These are phyloP conservation scores for Hycleus phaleratus DNA, from an alignment of 1,140 invertebrate species.

Conservation along the genomic window DNA sequence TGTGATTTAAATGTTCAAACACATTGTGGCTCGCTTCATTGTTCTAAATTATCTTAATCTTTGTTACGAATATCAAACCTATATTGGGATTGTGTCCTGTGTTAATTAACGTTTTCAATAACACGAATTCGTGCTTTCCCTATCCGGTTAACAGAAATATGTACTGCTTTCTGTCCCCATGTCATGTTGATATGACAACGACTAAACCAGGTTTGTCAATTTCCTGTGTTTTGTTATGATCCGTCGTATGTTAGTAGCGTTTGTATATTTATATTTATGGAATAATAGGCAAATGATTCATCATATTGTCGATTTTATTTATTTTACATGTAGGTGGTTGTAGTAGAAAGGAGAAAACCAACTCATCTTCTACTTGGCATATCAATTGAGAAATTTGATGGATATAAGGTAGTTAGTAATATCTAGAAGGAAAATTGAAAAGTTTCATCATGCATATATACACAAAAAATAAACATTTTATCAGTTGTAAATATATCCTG, in stretches of 20 bases:
- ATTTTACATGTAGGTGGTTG: too few species aligned
- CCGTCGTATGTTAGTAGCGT: background rate
- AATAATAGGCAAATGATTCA: too few species aligned
- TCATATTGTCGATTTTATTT: too few species aligned
- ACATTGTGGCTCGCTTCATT: slow-evolving; percentile 2
- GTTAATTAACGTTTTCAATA: slow-evolving; percentile 12
- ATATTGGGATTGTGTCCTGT: slow-evolving; percentile 4
- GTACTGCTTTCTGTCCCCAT: background rate
- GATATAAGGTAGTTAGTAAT: too few species aligned
- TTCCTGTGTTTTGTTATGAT: slow-evolving; percentile 4
- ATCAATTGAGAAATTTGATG: too few species aligned
- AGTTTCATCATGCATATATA: too few species aligned
- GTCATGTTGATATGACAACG: slow-evolving; percentile 4
- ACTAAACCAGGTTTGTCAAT: slow-evolving; percentile 7
- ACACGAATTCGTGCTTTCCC: background rate
- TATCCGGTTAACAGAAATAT: background rate
- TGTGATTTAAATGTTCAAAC: slow-evolving; percentile 3
- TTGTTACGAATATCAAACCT: background rate
- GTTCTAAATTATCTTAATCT: slow-evolving; percentile 10
- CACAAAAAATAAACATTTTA: too few species aligned
- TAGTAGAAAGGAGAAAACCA: too few species aligned
- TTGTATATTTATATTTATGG: too few species aligned
- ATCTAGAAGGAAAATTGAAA: too few species aligned
- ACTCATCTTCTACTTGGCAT: too few species aligned
- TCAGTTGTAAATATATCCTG: too few species aligned